phyloP scores from a whole-genome alignment of 2,797 vertebrate genomes.

The Molossus alvarezi region DNA sequence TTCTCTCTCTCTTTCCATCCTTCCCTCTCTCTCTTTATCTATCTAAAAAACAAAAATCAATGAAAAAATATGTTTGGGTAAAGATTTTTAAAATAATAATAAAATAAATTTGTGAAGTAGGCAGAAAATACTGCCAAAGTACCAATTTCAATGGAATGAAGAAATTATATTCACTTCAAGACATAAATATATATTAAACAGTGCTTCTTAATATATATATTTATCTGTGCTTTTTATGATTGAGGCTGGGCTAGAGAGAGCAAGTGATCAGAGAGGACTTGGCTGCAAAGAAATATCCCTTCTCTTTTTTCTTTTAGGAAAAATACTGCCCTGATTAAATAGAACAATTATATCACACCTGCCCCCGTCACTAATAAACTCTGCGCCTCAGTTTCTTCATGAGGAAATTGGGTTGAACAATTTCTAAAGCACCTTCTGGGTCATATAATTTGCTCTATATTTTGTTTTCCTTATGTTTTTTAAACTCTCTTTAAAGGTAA shows the following conservation, averaged over 20 bases:
- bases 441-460: not conserved
- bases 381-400: not conserved
- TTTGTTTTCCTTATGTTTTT: not conserved
- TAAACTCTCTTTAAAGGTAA: not conserved
- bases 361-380: not conserved
- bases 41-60: too few species aligned
- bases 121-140: conserved; percentile 2
- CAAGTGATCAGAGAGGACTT: not conserved
- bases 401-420: not conserved
- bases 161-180: not conserved
- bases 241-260: not conserved
- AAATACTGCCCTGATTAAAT: not conserved
- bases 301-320: not conserved
- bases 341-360: not conserved
- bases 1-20: too few species aligned
- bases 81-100: too few species aligned
- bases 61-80: too few species aligned
- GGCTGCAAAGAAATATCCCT: not conserved
- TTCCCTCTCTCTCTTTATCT: too few species aligned
- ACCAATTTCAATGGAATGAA: not conserved
- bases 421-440: not conserved
- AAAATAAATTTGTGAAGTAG: not conserved
- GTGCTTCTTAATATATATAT: not conserved
- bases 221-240: not conserved
- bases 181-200: not conserved